A percentile compares a stretch with the other conserved stretches of the same genome.
Evolutionary conservation across 1,140 invertebrate species (phyloP).

Genomic region (Drepana arcuata): DNA sequence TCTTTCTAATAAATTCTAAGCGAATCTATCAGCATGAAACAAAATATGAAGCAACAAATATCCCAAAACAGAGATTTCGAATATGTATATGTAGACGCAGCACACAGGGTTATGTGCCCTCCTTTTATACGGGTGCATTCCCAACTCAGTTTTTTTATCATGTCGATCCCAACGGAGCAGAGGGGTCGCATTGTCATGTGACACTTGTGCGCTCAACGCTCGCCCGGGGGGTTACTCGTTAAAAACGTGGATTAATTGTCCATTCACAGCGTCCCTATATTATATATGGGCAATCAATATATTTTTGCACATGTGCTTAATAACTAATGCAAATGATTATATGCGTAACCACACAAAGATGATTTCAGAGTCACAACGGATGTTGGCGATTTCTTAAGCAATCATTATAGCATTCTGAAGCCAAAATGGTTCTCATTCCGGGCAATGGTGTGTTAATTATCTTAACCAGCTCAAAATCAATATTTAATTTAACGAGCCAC

Average conservation of each 20-base stretch:
- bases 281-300: constrained; percentile 4
- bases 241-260: constrained; percentile 46
- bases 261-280: constrained; percentile 17
- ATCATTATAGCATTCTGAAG: too few species aligned
- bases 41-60: too few species aligned
- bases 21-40: background rate
- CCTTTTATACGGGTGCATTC: constrained; percentile 60
- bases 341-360: constrained; percentile 44
- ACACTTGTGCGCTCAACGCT: constrained; percentile 59
- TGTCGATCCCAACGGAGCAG: constrained; percentile 51
- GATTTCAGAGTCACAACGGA: too few species aligned
- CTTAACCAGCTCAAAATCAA: too few species aligned
- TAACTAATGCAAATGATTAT: constrained; percentile 4
- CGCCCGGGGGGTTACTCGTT: constrained; percentile 50
- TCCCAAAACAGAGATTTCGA: too few species aligned
- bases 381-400: constrained; percentile 44
- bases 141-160: constrained; percentile 61
- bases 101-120: constrained; percentile 36
- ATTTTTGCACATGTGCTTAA: background rate
- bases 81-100: too few species aligned
- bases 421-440: too few species aligned
- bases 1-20: background rate
- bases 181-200: constrained; percentile 58
- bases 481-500: too few species aligned
- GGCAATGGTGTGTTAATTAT: too few species aligned